Evolutionary conservation across 2,113 vertebrate genomes (phyloP), one percentile per base, ranked within the genome.

Genomic region (Caranx ignobilis): DNA sequence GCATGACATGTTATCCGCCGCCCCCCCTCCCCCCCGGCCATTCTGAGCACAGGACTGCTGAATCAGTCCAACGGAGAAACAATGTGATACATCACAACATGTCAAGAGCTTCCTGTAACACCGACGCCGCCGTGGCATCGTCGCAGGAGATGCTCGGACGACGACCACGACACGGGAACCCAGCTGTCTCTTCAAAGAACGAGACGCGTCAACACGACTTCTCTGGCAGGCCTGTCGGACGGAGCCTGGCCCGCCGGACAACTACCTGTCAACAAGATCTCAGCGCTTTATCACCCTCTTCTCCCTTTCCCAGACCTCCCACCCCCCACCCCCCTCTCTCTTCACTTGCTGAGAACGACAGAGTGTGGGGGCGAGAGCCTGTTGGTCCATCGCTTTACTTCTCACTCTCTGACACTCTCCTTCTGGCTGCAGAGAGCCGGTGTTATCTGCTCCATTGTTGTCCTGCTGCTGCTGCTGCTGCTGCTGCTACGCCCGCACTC

Each of bases 121-220:
- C 70, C 48, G 16, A 72, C 56, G 55, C 70, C 48, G 16, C 60
- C 1, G 52, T 12, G 55, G 26, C 66, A 57, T 73, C n/a, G 13
- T 73, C n/a, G 13, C 32, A 34, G 68, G 47, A 71, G 18, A 67
- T 21, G 62, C 68, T 82, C 68, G 31, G 77, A 45, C 35, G 31
- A 69, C 11, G 66, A 67, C 71, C 52, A 16, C 11, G 54, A 79
- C 67, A 68, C 39, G 2, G 62, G 75, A 80, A 71, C 56, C 77
- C 56, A 67, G 67, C 85, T 88, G 89, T 79, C 85, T 89, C 87
- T 88, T 93, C 90, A 91, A 88, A 91, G 88, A 78, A 55, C 79
- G 57, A 83, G 81, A 86, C 88, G 82, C 74, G 56, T 92, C 89
- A 89, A 82, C 89, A 84, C 41, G 1, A 73, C 48, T 77, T 84